A percentile compares a stretch with the other conserved stretches of the same genome.
These are phyloP conservation scores for Abrostola triplasia DNA, from an alignment of 2,888 invertebrate species.

Conservation along the genomic window DNA sequence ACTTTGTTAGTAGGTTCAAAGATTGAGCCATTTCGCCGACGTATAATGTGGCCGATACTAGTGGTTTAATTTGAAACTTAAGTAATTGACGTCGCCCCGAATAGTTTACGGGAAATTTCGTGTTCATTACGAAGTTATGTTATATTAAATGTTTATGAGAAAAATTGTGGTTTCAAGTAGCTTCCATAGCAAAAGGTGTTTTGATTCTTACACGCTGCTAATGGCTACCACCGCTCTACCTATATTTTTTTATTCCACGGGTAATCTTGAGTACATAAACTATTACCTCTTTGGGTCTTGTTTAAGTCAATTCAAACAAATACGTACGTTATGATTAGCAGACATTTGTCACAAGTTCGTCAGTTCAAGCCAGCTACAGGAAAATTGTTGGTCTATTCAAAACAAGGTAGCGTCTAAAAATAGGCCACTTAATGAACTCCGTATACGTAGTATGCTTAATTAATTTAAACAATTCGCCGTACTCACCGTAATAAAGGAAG, in stretches of 20 bases:
- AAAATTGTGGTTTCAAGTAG: slow-evolving; percentile 17
- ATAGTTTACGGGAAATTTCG: slow-evolving; percentile 62
- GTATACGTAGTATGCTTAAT: slow-evolving; percentile 65
- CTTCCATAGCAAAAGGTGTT: background rate
- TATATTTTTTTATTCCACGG: too few relatives aligned
- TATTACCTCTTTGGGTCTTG: too few relatives aligned
- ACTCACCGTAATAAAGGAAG: slow-evolving; percentile 68
- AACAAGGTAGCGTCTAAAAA: slow-evolving; percentile 5
- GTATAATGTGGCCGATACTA: slow-evolving; percentile 61
- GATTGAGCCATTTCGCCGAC: slow-evolving; percentile 55
- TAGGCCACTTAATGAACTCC: slow-evolving; percentile 19
- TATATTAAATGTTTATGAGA: slow-evolving; percentile 28
- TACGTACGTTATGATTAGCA: too few relatives aligned
- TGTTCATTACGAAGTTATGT: slow-evolving; percentile 44
- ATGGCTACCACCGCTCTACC: too few relatives aligned
- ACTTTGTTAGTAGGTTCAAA: slow-evolving; percentile 53
- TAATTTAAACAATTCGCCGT: slow-evolving; percentile 76
- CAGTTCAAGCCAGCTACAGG: too few relatives aligned
- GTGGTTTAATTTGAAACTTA: slow-evolving; percentile 64
- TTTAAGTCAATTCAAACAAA: too few relatives aligned
- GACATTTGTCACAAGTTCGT: too few relatives aligned
- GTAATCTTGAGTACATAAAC: too few relatives aligned
- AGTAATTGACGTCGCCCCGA: slow-evolving; percentile 60
- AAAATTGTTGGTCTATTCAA: background rate
- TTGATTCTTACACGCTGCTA: background rate